Evolutionary conservation across 2,797 vertebrate genomes (phyloP), one percentile per base, ranked within the genome.

Genomic region (Poecilia wingei): DNA sequence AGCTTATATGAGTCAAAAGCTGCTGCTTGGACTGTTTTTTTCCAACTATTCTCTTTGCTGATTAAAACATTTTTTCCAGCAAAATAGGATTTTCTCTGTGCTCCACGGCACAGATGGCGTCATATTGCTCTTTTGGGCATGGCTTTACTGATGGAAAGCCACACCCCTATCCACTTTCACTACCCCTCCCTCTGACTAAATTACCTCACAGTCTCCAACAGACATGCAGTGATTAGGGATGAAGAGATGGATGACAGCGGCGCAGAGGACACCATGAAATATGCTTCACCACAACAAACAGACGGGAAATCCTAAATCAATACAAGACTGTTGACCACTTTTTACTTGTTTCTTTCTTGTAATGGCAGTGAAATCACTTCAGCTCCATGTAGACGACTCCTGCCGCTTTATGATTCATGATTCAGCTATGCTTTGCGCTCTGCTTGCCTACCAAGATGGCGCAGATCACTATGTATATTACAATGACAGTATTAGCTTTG

Each of bases 21-120:
- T 72, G 79, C 80, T 4, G 47, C 49, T 53, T 7, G 51, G 51
- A 25, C 51, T 25, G 51, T 53, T 53, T 53, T 53, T 53, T 53
- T 53, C 51, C 31, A 20, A 2, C 53, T 53, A 57, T 61, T 39
- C 71, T 70, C 82, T 83, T 82, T 79, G 82, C 88, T 87, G 80
- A 92, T 90, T 79, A 85, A 83, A 88, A 84, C 39, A 76, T 78
- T 84, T 75, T 79, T 84, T 86, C 47, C 61, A 72, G 70, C 68
- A 72, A 86, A 88, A 87, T 20, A 87, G 85, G 87, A 92, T 92
- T 89, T 89, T 79, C 80, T 82, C 9, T 13, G 20, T 80, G 81
- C 87, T 84, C 46, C 3, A 61, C 18, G 53, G 84, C 85, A 84
- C 91, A 92, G 89, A 94, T 93, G 91, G 86, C 55, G 57, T 86